Percentiles rank a stretch among this genome's conserved stretches.
Conservation (phyloP, 23 tunicate genomes). For the Halocynthia roretzi region DNA sequence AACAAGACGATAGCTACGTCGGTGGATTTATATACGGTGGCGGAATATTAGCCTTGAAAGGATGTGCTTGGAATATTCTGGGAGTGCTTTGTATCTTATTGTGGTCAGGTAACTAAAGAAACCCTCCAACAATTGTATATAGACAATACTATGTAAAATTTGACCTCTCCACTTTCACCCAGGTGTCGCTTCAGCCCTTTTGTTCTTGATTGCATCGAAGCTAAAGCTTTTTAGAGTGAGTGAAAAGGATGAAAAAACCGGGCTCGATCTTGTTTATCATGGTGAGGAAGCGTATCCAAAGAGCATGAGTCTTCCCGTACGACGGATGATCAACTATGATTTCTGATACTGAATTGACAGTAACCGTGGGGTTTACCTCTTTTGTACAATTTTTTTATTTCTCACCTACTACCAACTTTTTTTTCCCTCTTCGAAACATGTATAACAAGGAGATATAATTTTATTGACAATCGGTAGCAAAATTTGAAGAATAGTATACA, state of each 20-base stretch:
- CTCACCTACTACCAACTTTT: too few relatives aligned
- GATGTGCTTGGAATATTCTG: constrained; percentile 45
- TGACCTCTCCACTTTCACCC: too few relatives aligned
- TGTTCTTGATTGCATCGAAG: constrained; percentile 27
- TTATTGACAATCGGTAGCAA: too few relatives aligned
- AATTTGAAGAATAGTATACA: not conserved
- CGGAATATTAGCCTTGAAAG: constrained; percentile 26
- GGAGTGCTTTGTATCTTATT: constrained; percentile 36
- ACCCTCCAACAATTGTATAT: too few relatives aligned
- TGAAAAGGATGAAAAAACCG: constrained; percentile 35
- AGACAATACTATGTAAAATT: too few relatives aligned
- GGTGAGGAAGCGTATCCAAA: constrained; percentile 76
- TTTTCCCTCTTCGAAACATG: too few relatives aligned
- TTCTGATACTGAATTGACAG: too few relatives aligned
- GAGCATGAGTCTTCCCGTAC: too few relatives aligned
- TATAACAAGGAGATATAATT: too few relatives aligned
- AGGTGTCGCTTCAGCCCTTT: not conserved
- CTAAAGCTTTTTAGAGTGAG: constrained; percentile 34
- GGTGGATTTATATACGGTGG: constrained; percentile 43
- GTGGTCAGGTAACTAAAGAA: constrained; percentile 20
- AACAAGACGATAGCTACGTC: constrained; percentile 13
- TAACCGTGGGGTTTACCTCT: too few relatives aligned
- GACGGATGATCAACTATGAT: too few relatives aligned
- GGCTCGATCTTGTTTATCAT: constrained; percentile 51
- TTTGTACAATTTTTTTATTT: too few relatives aligned